A percentile compares a stretch with the other conserved stretches of the same genome.
phyloP scores from a whole-genome alignment of 2,797 vertebrate genomes.

The Lerista edwardsae region DNA sequence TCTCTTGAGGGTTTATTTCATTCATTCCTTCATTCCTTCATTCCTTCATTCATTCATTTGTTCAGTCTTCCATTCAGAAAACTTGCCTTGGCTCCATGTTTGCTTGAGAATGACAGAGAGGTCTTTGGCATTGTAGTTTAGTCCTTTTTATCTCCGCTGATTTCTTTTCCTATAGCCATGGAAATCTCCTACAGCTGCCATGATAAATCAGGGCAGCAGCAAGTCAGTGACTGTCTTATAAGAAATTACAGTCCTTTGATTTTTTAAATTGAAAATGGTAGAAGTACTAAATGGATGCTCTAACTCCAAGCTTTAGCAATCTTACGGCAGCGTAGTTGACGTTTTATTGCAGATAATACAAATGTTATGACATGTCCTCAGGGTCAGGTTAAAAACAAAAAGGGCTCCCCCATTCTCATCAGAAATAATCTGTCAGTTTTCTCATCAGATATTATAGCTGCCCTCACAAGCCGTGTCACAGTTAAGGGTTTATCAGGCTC shows the following conservation, averaged over 20 bases:
- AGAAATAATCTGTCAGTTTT: constrained; percentile 75
- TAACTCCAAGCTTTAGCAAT: constrained; percentile 69
- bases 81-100: constrained; percentile 26
- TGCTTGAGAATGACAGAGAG: not conserved
- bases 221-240: constrained; percentile 54
- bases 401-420: constrained; percentile 65
- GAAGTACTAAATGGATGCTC: constrained; percentile 64
- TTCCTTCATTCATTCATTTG: not conserved
- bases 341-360: constrained; percentile 75
- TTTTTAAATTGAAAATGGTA: constrained; percentile 65
- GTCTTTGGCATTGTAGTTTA: constrained; percentile 39
- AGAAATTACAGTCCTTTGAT: constrained; percentile 63
- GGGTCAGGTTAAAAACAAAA: constrained; percentile 75
- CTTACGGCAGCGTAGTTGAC: constrained; percentile 60
- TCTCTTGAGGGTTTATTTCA: constrained; percentile 28
- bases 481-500: constrained; percentile 62
- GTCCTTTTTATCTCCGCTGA: constrained; percentile 28
- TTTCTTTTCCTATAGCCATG: constrained; percentile 45
- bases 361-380: constrained; percentile 77
- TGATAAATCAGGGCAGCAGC: constrained; percentile 52
- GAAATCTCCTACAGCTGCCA: constrained; percentile 41
- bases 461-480: constrained; percentile 67
- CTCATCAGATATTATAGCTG: constrained; percentile 69
- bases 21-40: not conserved
- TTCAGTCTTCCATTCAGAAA: not conserved